phyloP scores from a whole-genome alignment of 2,888 invertebrate genomes.

The Embidobia sp. region DNA sequence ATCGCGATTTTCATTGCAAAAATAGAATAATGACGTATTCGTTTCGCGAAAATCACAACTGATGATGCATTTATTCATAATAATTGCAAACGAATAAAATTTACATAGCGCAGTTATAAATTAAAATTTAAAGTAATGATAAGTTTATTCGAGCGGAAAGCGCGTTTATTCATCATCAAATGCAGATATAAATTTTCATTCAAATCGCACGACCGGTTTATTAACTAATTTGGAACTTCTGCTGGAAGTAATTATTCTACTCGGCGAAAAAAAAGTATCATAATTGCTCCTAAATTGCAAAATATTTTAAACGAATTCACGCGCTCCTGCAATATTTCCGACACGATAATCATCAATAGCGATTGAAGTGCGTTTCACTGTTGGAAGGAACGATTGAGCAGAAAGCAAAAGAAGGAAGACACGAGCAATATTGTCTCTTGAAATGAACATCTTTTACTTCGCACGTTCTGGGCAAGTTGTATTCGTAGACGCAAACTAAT shows the following conservation, averaged over 20 bases:
- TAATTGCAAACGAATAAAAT: too few relatives aligned
- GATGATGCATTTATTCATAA: too few relatives aligned
- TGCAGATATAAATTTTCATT: too few relatives aligned
- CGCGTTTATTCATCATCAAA: too few relatives aligned
- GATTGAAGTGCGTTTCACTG: conserved; percentile 3
- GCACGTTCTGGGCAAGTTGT: conserved; percentile 12
- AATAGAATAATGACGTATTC: too few relatives aligned
- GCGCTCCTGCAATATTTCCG: conserved; percentile 4
- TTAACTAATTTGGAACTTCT: too few relatives aligned
- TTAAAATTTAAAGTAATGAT: too few relatives aligned
- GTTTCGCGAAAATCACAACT: too few relatives aligned
- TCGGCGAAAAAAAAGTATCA: neutral
- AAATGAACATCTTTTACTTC: conserved; percentile 32
- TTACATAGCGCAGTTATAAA: too few relatives aligned
- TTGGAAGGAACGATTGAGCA: conserved; percentile 9
- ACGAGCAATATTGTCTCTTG: conserved; percentile 34
- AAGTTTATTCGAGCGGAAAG: too few relatives aligned
- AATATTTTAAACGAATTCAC: conserved; percentile 3
- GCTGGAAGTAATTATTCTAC: neutral
- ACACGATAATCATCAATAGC: conserved; percentile 13
- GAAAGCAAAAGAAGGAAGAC: conserved; percentile 24
- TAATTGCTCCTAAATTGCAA: neutral
- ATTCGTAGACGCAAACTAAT: conserved; percentile 43
- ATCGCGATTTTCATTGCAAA: conserved; percentile 11
- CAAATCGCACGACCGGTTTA: too few relatives aligned